Evolutionary conservation across 2,797 vertebrate species (phyloP), one percentile per base, ranked within the genome.

Genomic region (Peromyscus melanophrys): DNA sequence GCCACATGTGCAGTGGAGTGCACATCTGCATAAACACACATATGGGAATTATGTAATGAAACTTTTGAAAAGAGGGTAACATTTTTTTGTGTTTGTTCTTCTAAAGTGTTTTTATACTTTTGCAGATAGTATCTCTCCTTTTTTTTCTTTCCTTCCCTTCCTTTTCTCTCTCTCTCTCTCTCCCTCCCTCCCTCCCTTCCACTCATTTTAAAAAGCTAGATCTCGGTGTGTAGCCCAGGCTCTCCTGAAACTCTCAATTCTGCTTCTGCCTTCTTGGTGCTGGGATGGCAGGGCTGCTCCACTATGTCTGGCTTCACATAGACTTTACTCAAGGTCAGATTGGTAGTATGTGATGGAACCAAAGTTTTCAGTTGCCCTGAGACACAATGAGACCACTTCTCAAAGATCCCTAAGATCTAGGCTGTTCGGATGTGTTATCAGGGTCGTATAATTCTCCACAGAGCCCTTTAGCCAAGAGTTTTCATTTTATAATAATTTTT

Each of bases 401-500:
- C 52, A 77, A 57, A 59, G 65, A 6, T 37, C 5, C 63, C 3
- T 87, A 57, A 46, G 4, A 2, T 34, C 52, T 81, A 40, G 59
- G 40, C 59, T 87, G 31, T 17, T 27, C 14, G 34, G 17, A 63
- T 82, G 34, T 75, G 29, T 63, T 63, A 52, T 57, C n/a, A 78
- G 73, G 46, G 2, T 59, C 12, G 29, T 88, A 89, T n/a, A 43
- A 43, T 78, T 77, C 23, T 95, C 40, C 63, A 65, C 2, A 73
- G 31, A 71, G 34, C 17, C 31, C 84, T 85, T 96, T 81, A 59
- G 63, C 83, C 52, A 73, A 89, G 75, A 40, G 25, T 75, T 63
- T 86, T 63, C 5, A 17, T 67, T 87, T 85, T 89, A n/a, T 37
- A 21, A n/a, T 73, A 73, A 76, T 34, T 61, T 92, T 91, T 89